phyloP scores from a whole-genome alignment of 2,888 invertebrate species.

The Drosophila birchii region DNA sequence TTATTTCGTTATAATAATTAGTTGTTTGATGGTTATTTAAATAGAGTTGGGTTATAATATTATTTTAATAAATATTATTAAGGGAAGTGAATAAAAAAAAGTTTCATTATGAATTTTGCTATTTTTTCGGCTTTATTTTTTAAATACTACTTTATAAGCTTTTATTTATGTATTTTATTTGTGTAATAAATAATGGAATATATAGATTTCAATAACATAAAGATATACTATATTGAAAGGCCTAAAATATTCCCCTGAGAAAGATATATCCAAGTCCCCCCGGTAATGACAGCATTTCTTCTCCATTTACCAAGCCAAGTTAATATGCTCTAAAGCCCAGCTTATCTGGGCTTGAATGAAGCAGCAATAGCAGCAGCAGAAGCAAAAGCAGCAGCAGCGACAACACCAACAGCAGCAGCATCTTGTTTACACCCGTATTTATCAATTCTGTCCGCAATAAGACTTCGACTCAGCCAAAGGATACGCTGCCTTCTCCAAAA shows the following conservation, averaged over 20 bases:
- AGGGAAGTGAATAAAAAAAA: neutral
- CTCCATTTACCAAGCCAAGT: constrained; percentile 20
- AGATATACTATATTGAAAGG: neutral
- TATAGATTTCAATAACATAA: neutral
- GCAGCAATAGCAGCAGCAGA: neutral
- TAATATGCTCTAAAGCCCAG: constrained; percentile 23
- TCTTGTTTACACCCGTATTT: constrained; percentile 49
- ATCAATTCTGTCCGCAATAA: constrained; percentile 36
- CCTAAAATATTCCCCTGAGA: neutral
- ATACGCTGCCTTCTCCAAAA: constrained; percentile 6
- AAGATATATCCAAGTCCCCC: neutral
- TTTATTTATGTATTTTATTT: neutral
- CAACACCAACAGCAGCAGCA: neutral
- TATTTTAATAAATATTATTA: neutral
- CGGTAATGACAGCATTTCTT: constrained; percentile 27
- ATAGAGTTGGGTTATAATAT: neutral
- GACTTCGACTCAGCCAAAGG: constrained; percentile 24
- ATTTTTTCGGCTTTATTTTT: neutral
- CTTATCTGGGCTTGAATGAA: constrained; percentile 17
- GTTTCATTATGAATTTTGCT: neutral
- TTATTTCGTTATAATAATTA: neutral
- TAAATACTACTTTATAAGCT: neutral
- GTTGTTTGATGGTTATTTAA: neutral
- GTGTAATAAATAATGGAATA: neutral
- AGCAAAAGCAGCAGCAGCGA: neutral